Base-by-base conservation (phyloP, 2,113 vertebrate genomes). In the Cochlearius cochlearius region DNA sequence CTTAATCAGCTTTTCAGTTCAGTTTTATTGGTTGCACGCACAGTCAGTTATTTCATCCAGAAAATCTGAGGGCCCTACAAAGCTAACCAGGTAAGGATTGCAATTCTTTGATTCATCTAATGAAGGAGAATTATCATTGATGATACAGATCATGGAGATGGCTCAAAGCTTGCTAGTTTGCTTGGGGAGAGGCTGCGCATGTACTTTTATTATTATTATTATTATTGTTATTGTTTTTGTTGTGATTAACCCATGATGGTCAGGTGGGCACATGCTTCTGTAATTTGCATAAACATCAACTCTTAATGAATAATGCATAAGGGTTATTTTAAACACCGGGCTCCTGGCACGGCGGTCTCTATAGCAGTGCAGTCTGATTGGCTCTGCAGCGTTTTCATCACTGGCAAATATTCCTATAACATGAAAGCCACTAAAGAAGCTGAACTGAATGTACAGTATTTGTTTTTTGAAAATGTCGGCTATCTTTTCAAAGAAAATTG, bases 1-100 rank as follows among this genome's bases (percentile, higher is more conserved):
- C 96, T 98, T 99, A 98, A 99, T 99, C 99, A 99, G 98, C 98
- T 99, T 99, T 99, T 98, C 98, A 98, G 98, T 98, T 98, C 98
- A 97, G 98, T 99, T 98, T 98, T 99, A 98, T 98, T 98, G 98
- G 96, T 98, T 98, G 97, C 97, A 97, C 66, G 94, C 96, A 95
- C 93, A 97, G 98, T 97, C 98, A 98, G 97, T 98, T 98, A 98
- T 98, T 98, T 98, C 97, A 98, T 96, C 97, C 98, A 97, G 98
- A 98, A 98, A 98, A 98, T 98, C 97, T 98, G 97, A 97, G 98
- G 97, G 81, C 83, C 92, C 79, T 98, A 97, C 97, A 98, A 98
- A 98, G 93, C 97, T 97, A 98, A 98, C 90, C 98, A 99, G 99
- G 99, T 99, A 99, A 98, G 99, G 97, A 95, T 82, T 96, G 95